Evolutionary conservation across 2,113 vertebrate species (phyloP), one percentile per base, ranked within the genome.

Genomic region (Leucopternis melanops): DNA sequence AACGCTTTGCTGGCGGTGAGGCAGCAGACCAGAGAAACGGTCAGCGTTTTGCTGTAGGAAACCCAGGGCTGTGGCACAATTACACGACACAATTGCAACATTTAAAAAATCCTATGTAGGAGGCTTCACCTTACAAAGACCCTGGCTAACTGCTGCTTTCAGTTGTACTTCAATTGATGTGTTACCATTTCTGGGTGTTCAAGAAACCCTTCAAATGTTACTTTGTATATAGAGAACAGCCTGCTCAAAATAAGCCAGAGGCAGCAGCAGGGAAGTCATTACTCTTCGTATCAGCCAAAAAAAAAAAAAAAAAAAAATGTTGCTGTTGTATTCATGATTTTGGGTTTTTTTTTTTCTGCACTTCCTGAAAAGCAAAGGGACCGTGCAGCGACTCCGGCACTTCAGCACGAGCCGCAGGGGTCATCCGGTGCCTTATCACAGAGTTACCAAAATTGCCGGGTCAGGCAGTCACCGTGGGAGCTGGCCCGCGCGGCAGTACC

Each of bases 31-130:
- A 20, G 54, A 31, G 67, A 5, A 70, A 6, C 0, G 0, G n/a
- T 4, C n/a, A 3, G n/a, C 0, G 1, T 17, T n/a, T 3, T 5
- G 19, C 55, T 36, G 49, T 0, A 16, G 72, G 85, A 45, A 86
- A 13, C 29, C 13, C 49, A 5, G 63, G 71, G 18, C 58, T 13
- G 55, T 34, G 70, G 54, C 86, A 44, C 70, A 29, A 16, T 36
- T 13, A 3, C 25, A 3, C 0, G 2, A 0, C 17, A 3, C 9
- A 2, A 5, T 4, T 52, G 27, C 38, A 54, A 1, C 44, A 5
- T 27, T 66, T 26, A 34, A 45, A 31, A 31, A 52, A 66, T 29
- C 61, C 44, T 20, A 3, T 2, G 23, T 4, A 13, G 86, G 86
- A 70, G 83, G 44, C 52, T 19, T 13, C 58, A 15, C 27, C 54